Evolutionary conservation across 2,888 invertebrate genomes (phyloP), one percentile per base, ranked within the genome.

Genomic region (Cordilura impudica): DNA sequence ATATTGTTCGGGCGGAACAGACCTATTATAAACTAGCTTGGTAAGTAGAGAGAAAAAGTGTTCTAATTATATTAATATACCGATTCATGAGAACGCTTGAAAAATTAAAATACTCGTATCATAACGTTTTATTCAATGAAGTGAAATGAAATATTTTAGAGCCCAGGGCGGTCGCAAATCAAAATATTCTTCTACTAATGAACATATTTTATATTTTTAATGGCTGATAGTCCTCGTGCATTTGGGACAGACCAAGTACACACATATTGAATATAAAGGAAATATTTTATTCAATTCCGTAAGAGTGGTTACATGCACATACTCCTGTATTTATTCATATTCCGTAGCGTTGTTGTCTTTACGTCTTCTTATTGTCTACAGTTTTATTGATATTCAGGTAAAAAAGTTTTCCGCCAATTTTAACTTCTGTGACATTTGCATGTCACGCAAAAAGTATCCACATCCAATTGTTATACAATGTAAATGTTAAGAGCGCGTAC

Each of bases 331-430:
- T 65, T 53, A 31, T 65, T 35, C 67, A 26, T 51, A 47, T 77
- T 66, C 23, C 21, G 54, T 54, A 45, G 7, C 47, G 66, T 73
- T 78, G 66, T 61, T 61, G 49, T 58, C 47, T 21, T 6, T 35
- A n/a, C 21, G 29, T 45, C 21, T 45, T 35, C 53, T 23, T 45
- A 69, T 78, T 73, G 54, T 77, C 61, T 77, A 29, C 23, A 39
- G 29, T 53, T 69, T 29, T 67, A 71, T 77, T 71, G 69, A 74
- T 71, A 67, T 74, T 66, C 49, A 60, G 35, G 45, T 66, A 77
- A 51, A 69, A 63, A 76, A 54, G 63, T 74, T 73, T 77, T 51
- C 66, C 77, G 61, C 77, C 77, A 81, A 71, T 81, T 74, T 76
- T 67, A 76, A 76, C 72, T 80, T 58, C 14, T 65, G 58, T 72